These are phyloP conservation scores for Alligator mississippiensis DNA, from an alignment of 2,113 vertebrate genomes.

Conservation along the genomic window DNA sequence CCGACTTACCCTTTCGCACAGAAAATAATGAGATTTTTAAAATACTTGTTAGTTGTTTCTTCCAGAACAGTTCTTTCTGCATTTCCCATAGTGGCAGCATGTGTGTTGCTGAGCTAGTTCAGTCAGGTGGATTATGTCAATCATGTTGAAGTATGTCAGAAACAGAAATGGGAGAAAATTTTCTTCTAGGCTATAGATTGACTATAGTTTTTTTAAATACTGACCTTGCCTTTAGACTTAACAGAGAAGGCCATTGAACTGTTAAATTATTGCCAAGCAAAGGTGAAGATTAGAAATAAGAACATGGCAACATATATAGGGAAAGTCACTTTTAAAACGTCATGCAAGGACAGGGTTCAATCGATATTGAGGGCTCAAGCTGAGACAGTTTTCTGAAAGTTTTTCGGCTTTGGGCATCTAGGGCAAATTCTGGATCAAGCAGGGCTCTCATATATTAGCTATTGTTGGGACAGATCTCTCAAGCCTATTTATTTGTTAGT, in stretches of 20 bases:
- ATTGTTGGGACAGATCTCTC: background rate
- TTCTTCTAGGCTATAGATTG: background rate
- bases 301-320: background rate
- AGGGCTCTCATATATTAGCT: background rate
- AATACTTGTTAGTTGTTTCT: background rate
- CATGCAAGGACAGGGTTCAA: background rate
- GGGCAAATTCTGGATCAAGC: background rate
- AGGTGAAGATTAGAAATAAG: background rate
- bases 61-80: background rate
- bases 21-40: background rate
- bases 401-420: background rate
- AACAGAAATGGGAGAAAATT: background rate
- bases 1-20: background rate
- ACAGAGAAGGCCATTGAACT: background rate
- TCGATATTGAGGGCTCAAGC: background rate
- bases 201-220: background rate
- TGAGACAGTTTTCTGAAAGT: background rate
- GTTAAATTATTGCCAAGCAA: background rate
- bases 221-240: background rate
- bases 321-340: background rate
- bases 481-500: background rate
- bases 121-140: background rate
- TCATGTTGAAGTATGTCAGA: background rate
- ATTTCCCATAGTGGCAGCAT: background rate
- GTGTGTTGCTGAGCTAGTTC: background rate